Evolutionary conservation across 2,888 invertebrate genomes (phyloP), one percentile per base, ranked within the genome.

Genomic region (Melanchra persicariae): DNA sequence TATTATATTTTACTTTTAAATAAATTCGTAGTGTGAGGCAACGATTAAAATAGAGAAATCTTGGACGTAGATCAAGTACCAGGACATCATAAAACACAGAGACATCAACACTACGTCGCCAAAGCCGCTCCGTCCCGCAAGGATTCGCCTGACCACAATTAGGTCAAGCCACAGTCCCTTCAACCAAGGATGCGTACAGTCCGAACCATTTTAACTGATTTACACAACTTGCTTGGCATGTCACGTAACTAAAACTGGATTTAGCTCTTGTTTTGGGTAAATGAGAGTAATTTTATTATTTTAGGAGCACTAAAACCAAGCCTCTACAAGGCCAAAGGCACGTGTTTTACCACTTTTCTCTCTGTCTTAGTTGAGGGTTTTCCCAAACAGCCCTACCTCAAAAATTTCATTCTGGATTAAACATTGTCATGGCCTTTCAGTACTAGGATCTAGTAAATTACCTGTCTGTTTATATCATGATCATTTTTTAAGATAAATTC

Each of bases 91-190:
- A 68, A 83, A 78, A 64, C 17, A 51, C 45, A 45, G n/a, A 65
- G 30, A 80, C 49, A 60, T 83, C 74, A 79, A 49, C 67, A 68
- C 54, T 68, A 51, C 58, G 45, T 67, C 52, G 49, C 51, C 30
- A 51, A 54, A 43, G 61, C 63, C 45, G 49, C 30, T 52, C 73
- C 47, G 47, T n/a, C 49, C 52, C 49, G n/a, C 63, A 63, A 69
- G 47, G 43, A 62, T 74, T 57, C 65, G n/a, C 22, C 22, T 4
- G n/a, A 80, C 79, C 79, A 61, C 79, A 80, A 83, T 83, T 83
- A 58, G 84, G 79, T 80, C 84, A 83, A 74, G 43, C 79, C 83
- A 83, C 82, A 47, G 65, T 80, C 75, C 74, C 72, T 63, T 22
- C 83, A 66, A 55, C 59, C 40, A 69, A 55, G 52, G 57, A 58